Evolutionary conservation across 2,797 vertebrate genomes (phyloP).

Genomic region (Sebastes hubbsi): DNA sequence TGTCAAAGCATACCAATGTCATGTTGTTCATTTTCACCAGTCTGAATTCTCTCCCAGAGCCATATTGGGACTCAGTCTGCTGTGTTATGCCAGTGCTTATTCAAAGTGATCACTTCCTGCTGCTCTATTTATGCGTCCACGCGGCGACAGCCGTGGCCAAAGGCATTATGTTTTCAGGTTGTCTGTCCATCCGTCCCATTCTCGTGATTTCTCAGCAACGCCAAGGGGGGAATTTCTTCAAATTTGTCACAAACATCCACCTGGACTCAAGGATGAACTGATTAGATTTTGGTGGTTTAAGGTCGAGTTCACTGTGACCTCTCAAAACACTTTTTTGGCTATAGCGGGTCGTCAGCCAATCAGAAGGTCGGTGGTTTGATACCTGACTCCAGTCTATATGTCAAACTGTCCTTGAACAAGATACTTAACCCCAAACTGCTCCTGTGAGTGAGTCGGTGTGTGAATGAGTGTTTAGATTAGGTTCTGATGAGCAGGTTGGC

Average conservation of each 20-base stretch:
- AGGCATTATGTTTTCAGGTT: neutral
- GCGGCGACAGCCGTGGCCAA: rapidly evolving
- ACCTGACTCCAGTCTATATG: too few species aligned
- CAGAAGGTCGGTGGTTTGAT: rapidly evolving
- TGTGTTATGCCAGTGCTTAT: neutral
- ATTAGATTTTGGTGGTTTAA: neutral
- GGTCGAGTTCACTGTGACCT: neutral
- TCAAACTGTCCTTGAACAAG: too few species aligned
- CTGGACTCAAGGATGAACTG: neutral
- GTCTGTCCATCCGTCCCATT: neutral
- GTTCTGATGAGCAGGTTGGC: too few species aligned
- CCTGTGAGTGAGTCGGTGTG: too few species aligned
- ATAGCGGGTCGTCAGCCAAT: too few species aligned
- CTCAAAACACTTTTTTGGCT: too few species aligned
- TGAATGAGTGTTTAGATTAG: too few species aligned
- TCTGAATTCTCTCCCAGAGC: neutral
- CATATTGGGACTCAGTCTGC: neutral
- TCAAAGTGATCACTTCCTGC: neutral
- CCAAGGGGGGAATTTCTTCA: neutral
- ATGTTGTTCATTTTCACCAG: neutral
- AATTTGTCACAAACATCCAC: neutral
- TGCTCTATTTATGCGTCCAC: neutral
- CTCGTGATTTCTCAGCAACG: neutral
- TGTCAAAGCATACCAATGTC: neutral
- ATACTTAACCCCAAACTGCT: too few species aligned